Evolutionary conservation across 2,888 invertebrate genomes (phyloP).

Genomic region (Leuctra nigra): DNA sequence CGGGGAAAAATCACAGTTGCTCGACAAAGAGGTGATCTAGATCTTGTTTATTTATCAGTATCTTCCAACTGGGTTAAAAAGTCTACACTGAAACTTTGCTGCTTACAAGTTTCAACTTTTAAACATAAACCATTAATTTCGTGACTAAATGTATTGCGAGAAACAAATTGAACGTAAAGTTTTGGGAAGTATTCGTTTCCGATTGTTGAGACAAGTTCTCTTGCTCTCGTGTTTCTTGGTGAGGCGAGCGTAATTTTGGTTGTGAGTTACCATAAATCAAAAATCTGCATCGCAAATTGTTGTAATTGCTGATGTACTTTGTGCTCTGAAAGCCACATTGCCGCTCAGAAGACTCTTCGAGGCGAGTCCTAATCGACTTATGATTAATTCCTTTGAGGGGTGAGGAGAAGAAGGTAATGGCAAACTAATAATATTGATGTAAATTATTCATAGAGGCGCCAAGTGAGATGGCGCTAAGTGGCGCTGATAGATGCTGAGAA

Average conservation of each 20-base stretch:
- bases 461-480: background rate
- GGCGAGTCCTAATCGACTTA: slow-evolving; percentile 9
- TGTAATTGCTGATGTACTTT: slow-evolving; percentile 8
- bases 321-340: background rate
- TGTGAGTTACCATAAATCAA: slow-evolving; percentile 4
- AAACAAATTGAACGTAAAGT: no score
- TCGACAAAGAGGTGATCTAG: no score
- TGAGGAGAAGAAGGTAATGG: slow-evolving; percentile 4
- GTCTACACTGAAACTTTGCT: no score
- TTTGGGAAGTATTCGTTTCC: no score
- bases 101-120: no score
- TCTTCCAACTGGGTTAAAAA: no score
- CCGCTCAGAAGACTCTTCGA: background rate
- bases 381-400: slow-evolving; percentile 17
- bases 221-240: no score
- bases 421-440: slow-evolving; percentile 14
- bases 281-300: slow-evolving; percentile 5
- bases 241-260: background rate
- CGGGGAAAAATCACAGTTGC: no score
- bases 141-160: no score
- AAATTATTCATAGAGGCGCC: slow-evolving; percentile 13
- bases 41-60: no score
- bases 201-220: no score
- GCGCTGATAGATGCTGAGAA: background rate
- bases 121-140: no score